A percentile compares a stretch with the other conserved stretches of the same genome.
Conservation (phyloP, 2,888 invertebrate species). For the Dexiosoma caninum region DNA sequence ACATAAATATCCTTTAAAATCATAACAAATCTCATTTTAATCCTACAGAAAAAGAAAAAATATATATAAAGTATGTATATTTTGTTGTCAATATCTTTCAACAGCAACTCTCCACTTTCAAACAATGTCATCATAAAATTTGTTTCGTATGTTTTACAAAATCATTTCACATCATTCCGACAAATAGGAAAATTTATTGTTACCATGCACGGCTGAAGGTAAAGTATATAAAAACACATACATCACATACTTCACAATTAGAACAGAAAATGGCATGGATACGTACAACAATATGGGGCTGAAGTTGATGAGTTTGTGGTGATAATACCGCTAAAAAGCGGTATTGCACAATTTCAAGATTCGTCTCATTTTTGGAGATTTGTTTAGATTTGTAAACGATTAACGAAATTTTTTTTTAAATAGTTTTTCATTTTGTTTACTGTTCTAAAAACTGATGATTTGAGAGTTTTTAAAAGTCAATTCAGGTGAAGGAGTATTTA, state of each 20-base stretch:
- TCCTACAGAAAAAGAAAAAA: neutral
- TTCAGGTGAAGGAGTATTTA: too few species aligned
- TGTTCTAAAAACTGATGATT: too few species aligned
- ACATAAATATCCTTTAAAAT: neutral
- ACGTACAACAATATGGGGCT: neutral
- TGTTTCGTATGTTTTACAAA: neutral
- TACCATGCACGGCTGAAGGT: too few species aligned
- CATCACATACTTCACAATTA: neutral
- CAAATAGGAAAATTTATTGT: slow-evolving; percentile 27
- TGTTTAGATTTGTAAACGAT: too few species aligned
- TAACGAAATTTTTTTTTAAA: too few species aligned
- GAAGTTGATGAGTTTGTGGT: neutral
- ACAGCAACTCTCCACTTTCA: neutral
- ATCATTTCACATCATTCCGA: slow-evolving; percentile 8
- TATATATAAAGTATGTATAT: slow-evolving; percentile 11
- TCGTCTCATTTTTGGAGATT: too few species aligned
- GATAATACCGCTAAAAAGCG: too few species aligned
- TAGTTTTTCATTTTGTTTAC: too few species aligned
- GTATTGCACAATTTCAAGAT: too few species aligned
- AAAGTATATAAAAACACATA: neutral
- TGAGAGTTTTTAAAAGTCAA: too few species aligned
- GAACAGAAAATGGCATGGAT: neutral
- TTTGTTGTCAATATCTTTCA: neutral
- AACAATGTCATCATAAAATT: neutral
- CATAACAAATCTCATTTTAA: neutral